Percentiles rank a stretch among this genome's conserved stretches.
Conservation (phyloP, 2,113 vertebrate genomes). For the Bettongia penicillata region DNA sequence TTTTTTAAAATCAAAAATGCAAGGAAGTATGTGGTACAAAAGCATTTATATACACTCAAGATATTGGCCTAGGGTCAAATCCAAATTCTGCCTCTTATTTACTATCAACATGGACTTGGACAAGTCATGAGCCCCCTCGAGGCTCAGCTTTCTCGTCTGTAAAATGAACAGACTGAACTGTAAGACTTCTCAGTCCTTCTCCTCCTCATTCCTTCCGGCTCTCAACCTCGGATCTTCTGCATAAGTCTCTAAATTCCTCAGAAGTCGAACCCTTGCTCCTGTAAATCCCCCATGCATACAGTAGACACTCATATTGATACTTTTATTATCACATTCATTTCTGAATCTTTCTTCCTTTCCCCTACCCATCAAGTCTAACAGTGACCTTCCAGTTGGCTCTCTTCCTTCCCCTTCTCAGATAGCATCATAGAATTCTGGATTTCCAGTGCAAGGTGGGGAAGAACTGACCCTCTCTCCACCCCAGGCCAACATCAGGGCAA, state of each 20-base stretch:
- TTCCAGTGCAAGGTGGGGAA: not conserved
- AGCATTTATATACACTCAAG: not conserved
- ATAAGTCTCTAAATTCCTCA: not conserved
- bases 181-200: not conserved
- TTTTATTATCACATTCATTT: not conserved
- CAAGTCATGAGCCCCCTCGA: not conserved
- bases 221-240: not conserved
- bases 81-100: not conserved
- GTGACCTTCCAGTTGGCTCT: not conserved
- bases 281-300: not conserved
- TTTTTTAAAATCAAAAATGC: not conserved
- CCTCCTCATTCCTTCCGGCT: not conserved
- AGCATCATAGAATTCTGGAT: not conserved
- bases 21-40: not conserved
- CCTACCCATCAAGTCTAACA: not conserved
- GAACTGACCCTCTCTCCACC: not conserved
- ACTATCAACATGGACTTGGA: not conserved
- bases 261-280: not conserved
- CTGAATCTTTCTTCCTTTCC: not conserved
- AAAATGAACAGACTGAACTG: slow-evolving; percentile 6
- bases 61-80: not conserved
- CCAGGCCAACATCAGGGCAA: not conserved
- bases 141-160: slow-evolving; percentile 14
- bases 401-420: not conserved
- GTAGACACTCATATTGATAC: not conserved